These are phyloP conservation scores for Callionymus lyra DNA, from an alignment of 2,113 vertebrate genomes.

Conservation along the genomic window DNA sequence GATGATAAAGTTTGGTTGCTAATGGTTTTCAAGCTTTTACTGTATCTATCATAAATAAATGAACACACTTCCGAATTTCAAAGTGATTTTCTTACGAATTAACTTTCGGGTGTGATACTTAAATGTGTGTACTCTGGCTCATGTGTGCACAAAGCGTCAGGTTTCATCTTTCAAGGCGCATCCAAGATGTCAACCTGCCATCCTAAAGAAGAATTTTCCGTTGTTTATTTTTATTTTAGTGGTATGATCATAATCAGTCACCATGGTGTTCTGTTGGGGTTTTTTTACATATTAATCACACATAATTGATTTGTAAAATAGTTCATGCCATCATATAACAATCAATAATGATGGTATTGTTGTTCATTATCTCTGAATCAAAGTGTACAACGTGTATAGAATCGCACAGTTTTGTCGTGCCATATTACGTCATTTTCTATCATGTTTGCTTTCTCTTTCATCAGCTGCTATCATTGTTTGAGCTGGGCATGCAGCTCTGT, in stretches of 20 bases:
- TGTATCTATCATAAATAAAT: constrained; percentile 38
- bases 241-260: constrained; percentile 44
- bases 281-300: too few species aligned
- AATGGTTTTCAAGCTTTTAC: constrained; percentile 23
- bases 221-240: background rate
- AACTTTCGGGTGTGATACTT: constrained; percentile 2
- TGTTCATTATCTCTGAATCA: constrained; percentile 14
- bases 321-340: constrained; percentile 36
- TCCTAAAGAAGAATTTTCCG: constrained; percentile 18
- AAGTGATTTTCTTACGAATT: constrained; percentile 33
- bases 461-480: constrained; percentile 41
- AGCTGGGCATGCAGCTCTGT: constrained; percentile 25
- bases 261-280: too few species aligned
- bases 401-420: constrained; percentile 11
- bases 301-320: too few species aligned
- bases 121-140: constrained; percentile 19
- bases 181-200: constrained; percentile 38
- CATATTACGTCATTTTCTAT: constrained; percentile 28
- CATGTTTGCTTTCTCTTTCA: constrained; percentile 41
- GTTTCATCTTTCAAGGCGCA: constrained; percentile 37
- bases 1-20: constrained; percentile 15
- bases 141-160: constrained; percentile 13
- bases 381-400: constrained; percentile 12
- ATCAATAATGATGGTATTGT: constrained; percentile 41
- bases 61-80: constrained; percentile 27